These are phyloP conservation scores for Mystacides longicornis DNA, from an alignment of 2,888 invertebrate genomes.

Conservation along the genomic window DNA sequence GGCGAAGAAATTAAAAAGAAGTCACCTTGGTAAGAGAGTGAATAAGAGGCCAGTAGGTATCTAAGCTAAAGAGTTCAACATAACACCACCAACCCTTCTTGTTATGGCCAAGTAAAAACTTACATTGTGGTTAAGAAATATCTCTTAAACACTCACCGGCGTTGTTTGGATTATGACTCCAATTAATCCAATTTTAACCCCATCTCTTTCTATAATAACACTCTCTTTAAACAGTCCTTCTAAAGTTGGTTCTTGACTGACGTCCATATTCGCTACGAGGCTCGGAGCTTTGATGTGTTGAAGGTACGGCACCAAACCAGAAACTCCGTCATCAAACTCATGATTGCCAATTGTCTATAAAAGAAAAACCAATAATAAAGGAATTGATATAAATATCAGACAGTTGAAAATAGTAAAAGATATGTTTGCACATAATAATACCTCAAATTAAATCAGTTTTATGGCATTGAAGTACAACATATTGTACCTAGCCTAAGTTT, in stretches of 20 bases:
- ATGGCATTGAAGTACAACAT: too few relatives aligned
- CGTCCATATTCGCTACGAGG: conserved; percentile 70
- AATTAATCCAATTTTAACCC: conserved; percentile 67
- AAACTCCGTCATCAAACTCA: conserved; percentile 74
- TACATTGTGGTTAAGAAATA: not conserved
- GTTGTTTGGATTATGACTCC: conserved; percentile 57
- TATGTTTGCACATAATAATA: too few relatives aligned
- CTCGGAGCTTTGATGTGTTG: conserved; percentile 56
- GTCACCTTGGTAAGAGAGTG: too few relatives aligned
- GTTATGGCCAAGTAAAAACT: not conserved
- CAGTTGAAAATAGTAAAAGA: too few relatives aligned
- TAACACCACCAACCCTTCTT: too few relatives aligned
- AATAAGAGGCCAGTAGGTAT: too few relatives aligned
- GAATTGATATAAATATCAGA: too few relatives aligned
- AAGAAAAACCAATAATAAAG: not conserved
- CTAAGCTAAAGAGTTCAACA: too few relatives aligned
- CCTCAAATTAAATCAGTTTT: too few relatives aligned
- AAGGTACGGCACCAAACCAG: conserved; percentile 65
- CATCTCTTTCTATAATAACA: conserved; percentile 52
- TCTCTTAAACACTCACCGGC: conserved; percentile 29
- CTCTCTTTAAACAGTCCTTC: conserved; percentile 57
- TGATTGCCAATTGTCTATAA: conserved; percentile 76
- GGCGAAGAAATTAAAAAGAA: too few relatives aligned
- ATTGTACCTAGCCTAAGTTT: too few relatives aligned
- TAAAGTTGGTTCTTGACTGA: conserved; percentile 56